Percentiles rank a stretch among this genome's conserved stretches.
Conservation (phyloP, 2,797 vertebrate species). For the Microhierax caerulescens region DNA sequence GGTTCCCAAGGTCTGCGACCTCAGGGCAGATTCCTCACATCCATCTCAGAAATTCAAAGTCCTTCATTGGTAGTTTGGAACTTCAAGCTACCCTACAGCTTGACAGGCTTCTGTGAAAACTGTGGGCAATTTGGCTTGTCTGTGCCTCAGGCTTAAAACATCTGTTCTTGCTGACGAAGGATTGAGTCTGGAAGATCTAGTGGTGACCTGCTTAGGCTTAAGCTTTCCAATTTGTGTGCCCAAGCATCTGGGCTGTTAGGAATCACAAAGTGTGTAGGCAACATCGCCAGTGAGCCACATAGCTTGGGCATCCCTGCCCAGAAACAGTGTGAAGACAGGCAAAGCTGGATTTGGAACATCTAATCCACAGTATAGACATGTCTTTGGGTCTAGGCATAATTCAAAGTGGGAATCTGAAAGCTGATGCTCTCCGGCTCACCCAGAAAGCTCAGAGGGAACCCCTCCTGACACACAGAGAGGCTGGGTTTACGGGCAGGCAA, state of each 20-base stretch:
- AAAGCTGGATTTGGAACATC: background rate
- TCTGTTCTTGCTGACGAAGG: background rate
- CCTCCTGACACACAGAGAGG: background rate
- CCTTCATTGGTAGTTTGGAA: background rate
- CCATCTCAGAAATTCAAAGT: background rate
- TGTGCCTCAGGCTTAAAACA: background rate
- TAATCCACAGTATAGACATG: background rate
- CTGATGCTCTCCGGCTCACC: background rate
- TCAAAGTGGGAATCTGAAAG: background rate
- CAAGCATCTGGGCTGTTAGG: background rate
- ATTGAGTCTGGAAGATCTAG: background rate
- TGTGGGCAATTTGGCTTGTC: background rate
- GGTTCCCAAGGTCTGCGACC: background rate
- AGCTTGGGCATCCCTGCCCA: background rate
- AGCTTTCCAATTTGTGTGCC: background rate
- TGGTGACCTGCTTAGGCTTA: background rate
- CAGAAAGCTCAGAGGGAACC: background rate
- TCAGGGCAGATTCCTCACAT: rapidly evolving
- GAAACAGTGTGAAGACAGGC: background rate
- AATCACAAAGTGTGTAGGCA: background rate
- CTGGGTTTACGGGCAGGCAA: background rate
- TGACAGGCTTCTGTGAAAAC: background rate
- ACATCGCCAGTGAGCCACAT: background rate
- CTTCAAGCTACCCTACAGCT: background rate
- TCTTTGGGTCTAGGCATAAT: background rate